Base-by-base conservation (phyloP, 2,888 invertebrate species). In the Ligdia adustata region DNA sequence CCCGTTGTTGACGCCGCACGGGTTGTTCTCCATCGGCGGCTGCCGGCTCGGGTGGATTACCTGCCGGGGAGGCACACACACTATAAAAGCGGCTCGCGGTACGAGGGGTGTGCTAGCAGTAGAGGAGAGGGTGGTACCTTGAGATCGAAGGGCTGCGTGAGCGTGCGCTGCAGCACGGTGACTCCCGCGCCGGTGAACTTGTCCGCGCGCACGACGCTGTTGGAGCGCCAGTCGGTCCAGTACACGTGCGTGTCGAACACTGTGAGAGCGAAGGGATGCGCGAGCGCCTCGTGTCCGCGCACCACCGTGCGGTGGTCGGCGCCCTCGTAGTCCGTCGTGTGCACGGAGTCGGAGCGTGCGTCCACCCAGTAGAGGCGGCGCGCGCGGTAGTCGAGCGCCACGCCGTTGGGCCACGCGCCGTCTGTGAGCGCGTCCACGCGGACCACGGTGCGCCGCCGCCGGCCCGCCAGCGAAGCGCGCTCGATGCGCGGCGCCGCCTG, bases 161-260 rank as follows among this genome's bases (percentile, higher is more conserved):
- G 92, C 6, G 96, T 95, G 57, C 95, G 91, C 77, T 97, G 96
- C 61, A 98, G 93, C 9, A 95, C 93, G 48, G 92, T 91, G 1
- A 96, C 94, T 75, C 95, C 93, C 12, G 93, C 92, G 49, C 95
- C 76, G 78, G 94, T 94, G 94, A 96, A 97, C 85, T 98, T 98
- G 86, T 96, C 95, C 16, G 97, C 97, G 68, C 95, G 91, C 62
- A 96, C 94, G 2, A 98, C 95, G 52, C 95, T 94, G 76, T 96
- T 96, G 43, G 94, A 94, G 56, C 96, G 92, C 98, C 98, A 98
- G 86, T 98, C 98, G 0, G 97, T 97, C 97, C 97, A 98, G 87
- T 96, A 98, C 6, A 98, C 94, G 79, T 95, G 94, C 70, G 94
- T 94, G 74, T 95, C 97, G 87, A 95, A 97, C 47, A 97, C 91